Evolutionary conservation across 2,888 invertebrate genomes (phyloP), one percentile per base, ranked within the genome.

Genomic region (Pachymerium ferrugineum): DNA sequence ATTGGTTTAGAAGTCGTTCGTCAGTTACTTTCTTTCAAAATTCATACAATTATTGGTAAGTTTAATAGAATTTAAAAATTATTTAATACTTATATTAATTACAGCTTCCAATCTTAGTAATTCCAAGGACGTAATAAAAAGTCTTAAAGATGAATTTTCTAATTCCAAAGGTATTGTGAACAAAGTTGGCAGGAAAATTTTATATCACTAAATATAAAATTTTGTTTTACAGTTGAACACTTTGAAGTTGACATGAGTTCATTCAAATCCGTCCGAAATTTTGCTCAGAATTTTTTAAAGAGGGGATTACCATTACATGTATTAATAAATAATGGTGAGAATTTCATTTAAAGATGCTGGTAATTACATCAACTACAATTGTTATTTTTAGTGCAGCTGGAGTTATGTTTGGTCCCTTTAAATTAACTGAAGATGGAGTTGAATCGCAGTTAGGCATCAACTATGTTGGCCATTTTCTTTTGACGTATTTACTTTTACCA

Each of bases 371-470:
- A n/a, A n/a, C n/a, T n/a, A n/a, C n/a, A n/a, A n/a, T n/a, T n/a
- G n/a, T n/a, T n/a, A n/a, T n/a, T n/a, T n/a, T n/a, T n/a, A n/a
- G 19, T 84, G 77, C 80, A 89, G 94, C 96, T 79, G 96, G 94
- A 31, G 88, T 95, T 68, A 95, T 96, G 94, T 92, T 92, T 81
- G 89, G 89, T 4, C 92, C 93, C 30, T 90, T 88, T 78, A 85
- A 86, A 73, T 83, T 90, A 77, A 92, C 94, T 0, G 86, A 87
- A 78, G 94, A 95, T 81, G 93, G 93, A 0, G 89, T 88, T 79
- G 96, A 97, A 83, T 88, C 88, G n/a, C 94, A 95, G 80, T 89
- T 94, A 83, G 90, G 89, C 73, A 89, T 91, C 8, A 97, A 97
- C 82, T 93, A 94, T 82, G 84, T 96, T 78, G 90, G 93, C 3